phyloP scores from a whole-genome alignment of 2,113 vertebrate species.

The Periophthalmodon schlosseri region DNA sequence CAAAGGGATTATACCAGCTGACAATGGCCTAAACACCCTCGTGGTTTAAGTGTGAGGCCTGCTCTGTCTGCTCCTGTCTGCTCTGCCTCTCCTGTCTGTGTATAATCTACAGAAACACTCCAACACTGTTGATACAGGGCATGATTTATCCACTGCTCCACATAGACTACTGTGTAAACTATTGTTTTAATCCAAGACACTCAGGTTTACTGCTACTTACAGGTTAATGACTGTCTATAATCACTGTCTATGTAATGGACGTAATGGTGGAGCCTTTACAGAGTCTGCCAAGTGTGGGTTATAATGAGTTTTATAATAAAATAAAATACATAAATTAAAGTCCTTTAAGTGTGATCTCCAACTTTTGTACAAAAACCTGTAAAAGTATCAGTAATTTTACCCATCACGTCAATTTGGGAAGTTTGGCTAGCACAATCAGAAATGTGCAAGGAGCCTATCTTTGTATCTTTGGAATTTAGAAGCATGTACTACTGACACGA shows the following conservation, averaged over 20 bases:
- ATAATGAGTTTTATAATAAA: too few relatives aligned
- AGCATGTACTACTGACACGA: not conserved
- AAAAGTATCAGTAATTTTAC: too few relatives aligned
- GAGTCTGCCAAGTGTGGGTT: not conserved
- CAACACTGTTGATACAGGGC: constrained; percentile 77
- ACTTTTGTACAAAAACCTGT: too few relatives aligned
- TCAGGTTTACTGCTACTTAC: constrained; percentile 49
- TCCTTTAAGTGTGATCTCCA: not conserved
- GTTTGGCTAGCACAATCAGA: not conserved
- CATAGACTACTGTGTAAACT: constrained; percentile 76
- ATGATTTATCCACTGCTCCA: constrained; percentile 67
- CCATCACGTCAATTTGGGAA: not conserved
- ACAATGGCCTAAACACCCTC: constrained; percentile 72
- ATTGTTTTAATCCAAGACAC: constrained; percentile 71
- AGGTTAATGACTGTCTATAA: constrained; percentile 58
- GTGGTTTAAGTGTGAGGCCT: constrained; percentile 62
- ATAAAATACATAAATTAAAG: too few relatives aligned
- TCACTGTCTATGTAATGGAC: constrained; percentile 53
- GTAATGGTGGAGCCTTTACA: constrained; percentile 44
- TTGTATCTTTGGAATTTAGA: not conserved
- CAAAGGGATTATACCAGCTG: constrained; percentile 66
- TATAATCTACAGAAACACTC: constrained; percentile 82
- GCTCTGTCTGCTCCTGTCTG: constrained; percentile 75
- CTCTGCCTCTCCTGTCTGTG: constrained; percentile 65
- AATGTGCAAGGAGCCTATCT: not conserved